Conservation (phyloP, 2,113 vertebrate genomes). For the Pachycephala philippinensis region DNA sequence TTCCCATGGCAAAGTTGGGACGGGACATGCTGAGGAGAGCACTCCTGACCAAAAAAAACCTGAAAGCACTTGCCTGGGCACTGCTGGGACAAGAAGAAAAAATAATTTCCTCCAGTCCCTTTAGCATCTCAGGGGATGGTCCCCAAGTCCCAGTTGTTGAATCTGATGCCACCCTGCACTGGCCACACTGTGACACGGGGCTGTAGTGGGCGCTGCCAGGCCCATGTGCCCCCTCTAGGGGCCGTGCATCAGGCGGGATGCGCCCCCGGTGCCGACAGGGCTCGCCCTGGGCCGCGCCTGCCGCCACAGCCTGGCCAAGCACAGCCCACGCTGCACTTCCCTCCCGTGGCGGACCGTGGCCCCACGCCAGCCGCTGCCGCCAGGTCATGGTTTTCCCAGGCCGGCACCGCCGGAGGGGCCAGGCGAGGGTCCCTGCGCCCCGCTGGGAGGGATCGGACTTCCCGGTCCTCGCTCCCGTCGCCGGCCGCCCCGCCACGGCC, state of each 20-base stretch:
- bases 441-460: background rate
- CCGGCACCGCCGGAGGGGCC: background rate
- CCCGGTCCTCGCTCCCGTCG: background rate
- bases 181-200: no score
- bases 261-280: background rate
- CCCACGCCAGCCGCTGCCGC: background rate
- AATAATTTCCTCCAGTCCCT: background rate
- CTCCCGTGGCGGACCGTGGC: background rate
- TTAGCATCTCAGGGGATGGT: background rate
- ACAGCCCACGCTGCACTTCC: background rate
- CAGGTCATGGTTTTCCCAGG: conserved; percentile 50
- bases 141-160: rapidly evolving
- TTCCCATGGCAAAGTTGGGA: background rate
- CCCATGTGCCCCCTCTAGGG: background rate
- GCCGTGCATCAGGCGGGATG: background rate
- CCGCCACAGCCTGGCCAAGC: background rate
- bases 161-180: background rate
- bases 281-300: background rate
- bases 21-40: background rate
- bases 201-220: background rate
- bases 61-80: background rate
- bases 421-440: background rate
- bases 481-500: background rate
- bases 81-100: background rate
- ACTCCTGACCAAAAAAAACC: background rate